Evolutionary conservation across 2,113 vertebrate genomes (phyloP), one percentile per base, ranked within the genome.

Genomic region (Periophthalmodon schlosseri): DNA sequence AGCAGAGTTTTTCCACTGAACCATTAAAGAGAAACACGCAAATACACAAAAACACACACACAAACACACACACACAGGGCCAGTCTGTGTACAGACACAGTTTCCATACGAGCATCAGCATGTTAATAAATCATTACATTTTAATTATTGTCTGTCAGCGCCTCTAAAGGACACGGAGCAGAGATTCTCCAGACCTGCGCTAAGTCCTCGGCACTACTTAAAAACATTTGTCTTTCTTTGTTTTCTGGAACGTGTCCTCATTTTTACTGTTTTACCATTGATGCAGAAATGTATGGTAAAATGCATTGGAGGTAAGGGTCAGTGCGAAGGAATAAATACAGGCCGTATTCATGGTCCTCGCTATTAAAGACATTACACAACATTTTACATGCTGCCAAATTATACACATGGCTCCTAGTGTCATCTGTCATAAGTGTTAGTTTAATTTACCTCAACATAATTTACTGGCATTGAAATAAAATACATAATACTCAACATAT

Each of bases 81-180:
- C 68, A 79, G 61, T 46, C 74, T 79, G 72, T 61, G 72, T 88
- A 88, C 85, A 89, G 89, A 89, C 92, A 85, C 86, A 86, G 84
- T 92, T 93, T 94, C 93, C 90, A 91, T 88, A 79, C 54, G 23
- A 83, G 81, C 83, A 87, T 87, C 72, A 80, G 74, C 77, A 81
- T 69, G 82, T 89, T 90, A 91, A 93, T 93, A 93, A 94, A 94
- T 94, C 93, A 93, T 88, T 92, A 84, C 80, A 73, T 90, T 89
- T 93, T 94, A 93, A 94, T 94, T 93, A 91, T 88, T 89, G 89
- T 92, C 92, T 87, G 91, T 93, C 92, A 91, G 86, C 76, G 10
- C 80, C 79, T 83, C 80, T 84, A 83, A 84, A 89, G 73, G 75
- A 84, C 80, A 74, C 67, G 66, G 69, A 85, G 87, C 77, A 88